Conservation (phyloP, 1,140 invertebrate genomes). For the Drosophila tsacasi region DNA sequence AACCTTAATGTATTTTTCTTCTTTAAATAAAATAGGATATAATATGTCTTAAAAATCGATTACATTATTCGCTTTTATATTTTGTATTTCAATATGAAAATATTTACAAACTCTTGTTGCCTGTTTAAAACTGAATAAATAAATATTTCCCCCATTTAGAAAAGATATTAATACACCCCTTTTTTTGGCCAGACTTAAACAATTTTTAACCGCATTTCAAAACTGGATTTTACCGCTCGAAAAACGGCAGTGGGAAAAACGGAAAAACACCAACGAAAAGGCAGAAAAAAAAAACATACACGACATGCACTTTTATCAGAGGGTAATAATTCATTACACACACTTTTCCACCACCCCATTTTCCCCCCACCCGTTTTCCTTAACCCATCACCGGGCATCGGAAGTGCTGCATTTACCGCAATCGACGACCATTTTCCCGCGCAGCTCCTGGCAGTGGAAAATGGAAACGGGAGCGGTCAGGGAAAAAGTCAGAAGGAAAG, state of each 20-base stretch:
- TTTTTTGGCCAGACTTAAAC: constrained; percentile 5
- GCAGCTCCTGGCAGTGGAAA: constrained; percentile 10
- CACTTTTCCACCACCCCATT: constrained; percentile 59
- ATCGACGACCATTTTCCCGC: constrained; percentile 62
- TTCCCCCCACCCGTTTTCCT: constrained; percentile 16
- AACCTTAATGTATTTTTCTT: too few species aligned
- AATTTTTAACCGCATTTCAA: constrained; percentile 26
- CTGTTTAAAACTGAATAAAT: not conserved
- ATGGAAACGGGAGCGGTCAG: constrained; percentile 13
- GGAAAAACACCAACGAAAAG: constrained; percentile 20
- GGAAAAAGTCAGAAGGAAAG: constrained; percentile 1
- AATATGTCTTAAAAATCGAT: too few species aligned
- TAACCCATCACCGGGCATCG: constrained; percentile 46
- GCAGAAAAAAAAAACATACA: constrained; percentile 37
- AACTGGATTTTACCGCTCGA: constrained; percentile 18
- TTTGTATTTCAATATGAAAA: not conserved
- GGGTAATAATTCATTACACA: constrained; percentile 84
- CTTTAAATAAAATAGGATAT: too few species aligned
- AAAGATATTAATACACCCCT: not conserved
- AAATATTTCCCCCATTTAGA: not conserved
- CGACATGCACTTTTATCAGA: constrained; percentile 80
- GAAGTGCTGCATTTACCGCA: constrained; percentile 56
- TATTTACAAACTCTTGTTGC: too few species aligned
- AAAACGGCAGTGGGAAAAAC: constrained; percentile 31
- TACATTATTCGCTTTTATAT: too few species aligned